phyloP scores from a whole-genome alignment of 2,888 invertebrate genomes.

The Pandemis corylana region DNA sequence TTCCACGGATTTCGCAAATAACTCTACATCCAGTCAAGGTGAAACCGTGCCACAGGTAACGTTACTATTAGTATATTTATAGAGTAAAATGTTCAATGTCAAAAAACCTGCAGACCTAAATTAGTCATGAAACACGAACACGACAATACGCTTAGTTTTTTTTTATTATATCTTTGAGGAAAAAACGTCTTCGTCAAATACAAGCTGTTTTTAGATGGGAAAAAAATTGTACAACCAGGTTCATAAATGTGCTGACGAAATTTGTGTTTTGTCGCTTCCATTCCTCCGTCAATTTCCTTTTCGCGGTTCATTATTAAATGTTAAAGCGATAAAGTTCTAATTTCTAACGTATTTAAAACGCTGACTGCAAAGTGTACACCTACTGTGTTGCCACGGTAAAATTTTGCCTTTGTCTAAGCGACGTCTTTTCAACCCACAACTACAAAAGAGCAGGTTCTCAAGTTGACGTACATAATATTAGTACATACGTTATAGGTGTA shows the following conservation, averaged over 20 bases:
- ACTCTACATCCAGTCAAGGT: conserved; percentile 68
- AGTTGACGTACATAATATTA: too few species aligned
- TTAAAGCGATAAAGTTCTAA: neutral
- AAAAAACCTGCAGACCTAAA: conserved; percentile 76
- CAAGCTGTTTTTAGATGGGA: neutral
- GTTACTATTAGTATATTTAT: conserved; percentile 45
- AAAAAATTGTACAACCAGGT: neutral
- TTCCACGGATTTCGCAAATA: conserved; percentile 70
- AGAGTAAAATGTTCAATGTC: conserved; percentile 70
- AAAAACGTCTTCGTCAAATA: neutral
- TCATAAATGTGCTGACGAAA: neutral
- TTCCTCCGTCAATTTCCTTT: neutral
- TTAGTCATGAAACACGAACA: conserved; percentile 53
- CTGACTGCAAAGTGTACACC: too few species aligned
- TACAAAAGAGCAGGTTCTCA: too few species aligned
- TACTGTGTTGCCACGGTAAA: neutral
- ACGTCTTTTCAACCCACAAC: neutral
- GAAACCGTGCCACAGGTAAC: conserved; percentile 65
- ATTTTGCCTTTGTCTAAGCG: neutral
- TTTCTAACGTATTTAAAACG: neutral
- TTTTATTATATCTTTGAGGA: neutral
- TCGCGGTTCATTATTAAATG: neutral
- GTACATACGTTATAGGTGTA: too few species aligned
- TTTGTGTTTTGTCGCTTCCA: neutral
- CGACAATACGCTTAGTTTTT: conserved; percentile 6